These are phyloP conservation scores for Scylla paramamosain DNA, from an alignment of 1,140 invertebrate species.

Conservation along the genomic window DNA sequence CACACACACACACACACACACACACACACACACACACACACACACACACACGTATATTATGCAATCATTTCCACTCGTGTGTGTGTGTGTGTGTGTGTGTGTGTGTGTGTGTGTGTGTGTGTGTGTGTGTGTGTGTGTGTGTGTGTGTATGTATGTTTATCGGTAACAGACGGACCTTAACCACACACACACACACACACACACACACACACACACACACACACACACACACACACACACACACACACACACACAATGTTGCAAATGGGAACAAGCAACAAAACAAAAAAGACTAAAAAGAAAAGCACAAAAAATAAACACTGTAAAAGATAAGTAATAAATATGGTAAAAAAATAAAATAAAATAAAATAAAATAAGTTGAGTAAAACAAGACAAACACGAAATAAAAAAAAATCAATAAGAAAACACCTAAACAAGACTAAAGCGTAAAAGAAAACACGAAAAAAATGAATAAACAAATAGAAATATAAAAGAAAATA, in stretches of 20 bases:
- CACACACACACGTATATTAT: neutral
- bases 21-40: too few species aligned
- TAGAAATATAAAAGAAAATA: too few species aligned
- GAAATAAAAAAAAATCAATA: too few species aligned
- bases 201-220: neutral
- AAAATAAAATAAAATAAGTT: too few species aligned
- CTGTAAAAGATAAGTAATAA: neutral
- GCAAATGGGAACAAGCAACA: neutral
- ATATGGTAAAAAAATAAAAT: too few species aligned
- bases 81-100: neutral
- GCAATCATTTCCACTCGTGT: neutral
- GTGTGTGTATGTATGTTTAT: neutral
- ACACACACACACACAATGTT: neutral
- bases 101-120: neutral
- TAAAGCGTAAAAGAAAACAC: too few species aligned
- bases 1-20: too few species aligned
- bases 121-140: neutral
- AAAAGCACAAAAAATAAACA: neutral
- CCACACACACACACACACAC: neutral
- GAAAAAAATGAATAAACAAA: too few species aligned
- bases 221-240: conserved; percentile 43
- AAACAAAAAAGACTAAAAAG: neutral
- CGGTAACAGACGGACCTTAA: neutral
- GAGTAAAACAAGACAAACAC: too few species aligned
- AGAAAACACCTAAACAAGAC: too few species aligned